These are phyloP conservation scores for Lasioglossum calceatum DNA, from an alignment of 2,888 invertebrate genomes.

Conservation along the genomic window DNA sequence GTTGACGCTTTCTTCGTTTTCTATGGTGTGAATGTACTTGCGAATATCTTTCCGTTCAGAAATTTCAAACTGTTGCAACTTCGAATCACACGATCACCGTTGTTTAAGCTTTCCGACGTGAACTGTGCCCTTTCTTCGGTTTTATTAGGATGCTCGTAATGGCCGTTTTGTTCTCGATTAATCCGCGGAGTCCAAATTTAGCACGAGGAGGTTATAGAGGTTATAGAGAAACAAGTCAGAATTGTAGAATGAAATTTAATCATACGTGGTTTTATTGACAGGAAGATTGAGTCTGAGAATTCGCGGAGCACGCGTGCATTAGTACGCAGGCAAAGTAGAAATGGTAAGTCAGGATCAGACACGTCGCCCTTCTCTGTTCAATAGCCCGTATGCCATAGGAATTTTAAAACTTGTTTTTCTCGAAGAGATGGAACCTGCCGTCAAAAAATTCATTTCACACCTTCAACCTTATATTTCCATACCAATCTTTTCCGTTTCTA, in stretches of 20 bases:
- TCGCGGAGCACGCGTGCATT: not conserved
- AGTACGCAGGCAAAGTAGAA: not conserved
- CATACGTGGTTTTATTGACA: not conserved
- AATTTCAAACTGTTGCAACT: not conserved
- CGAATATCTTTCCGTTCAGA: not conserved
- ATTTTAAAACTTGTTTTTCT: not conserved
- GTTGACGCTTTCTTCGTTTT: not conserved
- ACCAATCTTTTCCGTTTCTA: not conserved
- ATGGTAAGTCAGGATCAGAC: not conserved
- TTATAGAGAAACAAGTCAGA: not conserved
- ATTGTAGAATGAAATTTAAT: not conserved
- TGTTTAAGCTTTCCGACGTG: not conserved
- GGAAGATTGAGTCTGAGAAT: not conserved
- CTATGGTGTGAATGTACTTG: not conserved
- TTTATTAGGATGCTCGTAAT: not conserved
- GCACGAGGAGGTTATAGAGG: not conserved
- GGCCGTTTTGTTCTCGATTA: not conserved
- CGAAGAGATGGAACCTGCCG: not conserved
- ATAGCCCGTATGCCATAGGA: not conserved
- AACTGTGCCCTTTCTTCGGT: not conserved
- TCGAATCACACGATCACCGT: not conserved
- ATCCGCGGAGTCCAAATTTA: too few species aligned
- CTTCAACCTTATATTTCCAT: not conserved
- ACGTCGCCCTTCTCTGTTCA: not conserved
- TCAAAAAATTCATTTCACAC: not conserved